Conservation (phyloP, 2,888 invertebrate species). For the Branchipolynoe longqiensis region DNA sequence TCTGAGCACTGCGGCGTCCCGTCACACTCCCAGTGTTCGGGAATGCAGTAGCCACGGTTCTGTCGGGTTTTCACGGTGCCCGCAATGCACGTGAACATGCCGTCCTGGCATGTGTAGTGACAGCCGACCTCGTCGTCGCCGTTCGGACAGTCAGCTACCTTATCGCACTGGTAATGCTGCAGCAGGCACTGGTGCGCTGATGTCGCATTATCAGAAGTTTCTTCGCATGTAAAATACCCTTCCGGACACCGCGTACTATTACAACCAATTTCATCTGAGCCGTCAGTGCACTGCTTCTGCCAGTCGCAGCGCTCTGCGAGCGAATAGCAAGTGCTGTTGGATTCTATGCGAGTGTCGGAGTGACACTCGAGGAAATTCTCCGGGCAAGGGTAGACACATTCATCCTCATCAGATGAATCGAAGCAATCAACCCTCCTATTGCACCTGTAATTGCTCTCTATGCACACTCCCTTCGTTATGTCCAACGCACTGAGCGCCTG, state of each 20-base stretch:
- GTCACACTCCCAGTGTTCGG: constrained; percentile 47
- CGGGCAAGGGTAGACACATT: constrained; percentile 57
- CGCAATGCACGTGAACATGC: constrained; percentile 22
- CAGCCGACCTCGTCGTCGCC: constrained; percentile 46
- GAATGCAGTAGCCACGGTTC: constrained; percentile 52
- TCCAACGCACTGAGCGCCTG: constrained; percentile 39
- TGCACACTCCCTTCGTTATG: constrained; percentile 34
- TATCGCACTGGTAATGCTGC: constrained; percentile 57
- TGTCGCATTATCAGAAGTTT: constrained; percentile 3
- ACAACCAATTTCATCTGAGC: constrained; percentile 60
- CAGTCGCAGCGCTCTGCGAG: constrained; percentile 41
- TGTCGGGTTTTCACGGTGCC: constrained; percentile 11
- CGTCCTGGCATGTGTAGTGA: constrained; percentile 49
- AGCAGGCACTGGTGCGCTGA: background rate
- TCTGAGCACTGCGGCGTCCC: constrained; percentile 42
- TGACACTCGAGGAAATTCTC: constrained; percentile 50
- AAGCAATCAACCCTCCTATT: constrained; percentile 60
- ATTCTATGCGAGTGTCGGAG: background rate
- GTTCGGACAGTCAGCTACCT: constrained; percentile 62
- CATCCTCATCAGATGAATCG: constrained; percentile 60
- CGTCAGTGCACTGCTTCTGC: constrained; percentile 58
- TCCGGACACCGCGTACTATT: background rate
- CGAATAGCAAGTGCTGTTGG: background rate
- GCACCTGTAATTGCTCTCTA: constrained; percentile 37
- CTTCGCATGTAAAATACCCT: constrained; percentile 54